Conservation (phyloP, 1,140 invertebrate genomes). For the Adelges cooleyi region DNA sequence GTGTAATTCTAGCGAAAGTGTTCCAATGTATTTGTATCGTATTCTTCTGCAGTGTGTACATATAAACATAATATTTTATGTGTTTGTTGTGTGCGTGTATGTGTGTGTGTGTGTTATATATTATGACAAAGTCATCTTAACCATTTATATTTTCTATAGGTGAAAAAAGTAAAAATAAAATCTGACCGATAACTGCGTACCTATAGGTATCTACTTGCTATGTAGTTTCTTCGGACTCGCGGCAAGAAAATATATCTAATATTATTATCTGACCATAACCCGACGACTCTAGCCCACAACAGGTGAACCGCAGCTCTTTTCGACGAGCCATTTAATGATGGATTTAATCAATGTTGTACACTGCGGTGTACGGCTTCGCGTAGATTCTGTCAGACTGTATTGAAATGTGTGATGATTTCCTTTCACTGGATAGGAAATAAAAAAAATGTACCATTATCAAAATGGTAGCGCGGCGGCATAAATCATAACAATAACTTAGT, state of each 20-base stretch:
- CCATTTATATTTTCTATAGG: slow-evolving; percentile 8
- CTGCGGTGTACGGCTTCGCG: too few species aligned
- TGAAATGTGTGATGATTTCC: slow-evolving; percentile 5
- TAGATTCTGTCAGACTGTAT: neutral
- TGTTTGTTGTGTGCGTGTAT: too few species aligned
- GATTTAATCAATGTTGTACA: too few species aligned
- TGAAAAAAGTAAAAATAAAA: neutral
- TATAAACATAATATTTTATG: too few species aligned
- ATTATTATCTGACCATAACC: too few species aligned
- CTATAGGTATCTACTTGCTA: too few species aligned
- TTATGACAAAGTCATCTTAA: slow-evolving; percentile 10
- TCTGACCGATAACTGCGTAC: too few species aligned
- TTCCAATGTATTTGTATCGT: neutral
- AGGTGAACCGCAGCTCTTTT: too few species aligned
- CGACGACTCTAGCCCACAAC: too few species aligned
- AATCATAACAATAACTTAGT: slow-evolving; percentile 19
- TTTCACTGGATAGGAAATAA: slow-evolving; percentile 8
- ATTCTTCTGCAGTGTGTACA: neutral
- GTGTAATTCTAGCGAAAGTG: slow-evolving; percentile 23
- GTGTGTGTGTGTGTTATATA: neutral
- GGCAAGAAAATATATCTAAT: too few species aligned
- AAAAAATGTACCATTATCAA: slow-evolving; percentile 12
- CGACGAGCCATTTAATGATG: too few species aligned
- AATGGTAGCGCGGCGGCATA: neutral
- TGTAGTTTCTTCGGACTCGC: too few species aligned